Evolutionary conservation across 2,113 vertebrate genomes (phyloP), one percentile per base, ranked within the genome.

Genomic region (Malaclemys terrapin): DNA sequence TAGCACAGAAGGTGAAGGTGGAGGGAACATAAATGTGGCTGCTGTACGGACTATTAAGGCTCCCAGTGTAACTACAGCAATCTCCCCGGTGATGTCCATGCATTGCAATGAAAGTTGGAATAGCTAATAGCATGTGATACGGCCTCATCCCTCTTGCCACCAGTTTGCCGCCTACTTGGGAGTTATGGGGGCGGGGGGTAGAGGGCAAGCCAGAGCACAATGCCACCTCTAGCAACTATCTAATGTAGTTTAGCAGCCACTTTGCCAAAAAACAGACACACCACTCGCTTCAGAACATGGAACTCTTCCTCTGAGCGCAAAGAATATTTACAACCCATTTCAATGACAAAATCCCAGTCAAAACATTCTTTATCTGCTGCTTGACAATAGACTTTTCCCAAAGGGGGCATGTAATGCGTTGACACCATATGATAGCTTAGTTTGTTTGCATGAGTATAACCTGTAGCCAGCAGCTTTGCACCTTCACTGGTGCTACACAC

Each of bases 131-230:
- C 53, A 16, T 2, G 53, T 0, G 0, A 82, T 65, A 50, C 22
- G 86, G 50, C 50, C 54, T 29, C 57, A 62, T 13, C 12, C 29
- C 57, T 31, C 57, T 62, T 13, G 3, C 27, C 27, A 62, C 57
- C 62, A 65, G 62, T 65, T 65, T 65, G 16, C 62, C 16, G 8
- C 31, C 62, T 65, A 65, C 62, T 35, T 65, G 31, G 14, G 31
- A n/a, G 31, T 97, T 97, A 96, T 53, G 56, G 89, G 62, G 24
- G 65, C 5, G 45, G 45, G 45, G 45, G 35, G 7, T 91, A 45
- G 92, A 88, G 91, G 47, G 52, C 87, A 88, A 93, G 93, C 25
- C 96, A 94, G 84, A 80, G 85, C 50, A 94, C 79, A 91, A 87
- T 94, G 9, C 11, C 35, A 24, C 10, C 20, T 45, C 72, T 11